These are phyloP conservation scores for Telmatochromis bifrenatus DNA, from an alignment of 2,113 vertebrate species.

Conservation along the genomic window DNA sequence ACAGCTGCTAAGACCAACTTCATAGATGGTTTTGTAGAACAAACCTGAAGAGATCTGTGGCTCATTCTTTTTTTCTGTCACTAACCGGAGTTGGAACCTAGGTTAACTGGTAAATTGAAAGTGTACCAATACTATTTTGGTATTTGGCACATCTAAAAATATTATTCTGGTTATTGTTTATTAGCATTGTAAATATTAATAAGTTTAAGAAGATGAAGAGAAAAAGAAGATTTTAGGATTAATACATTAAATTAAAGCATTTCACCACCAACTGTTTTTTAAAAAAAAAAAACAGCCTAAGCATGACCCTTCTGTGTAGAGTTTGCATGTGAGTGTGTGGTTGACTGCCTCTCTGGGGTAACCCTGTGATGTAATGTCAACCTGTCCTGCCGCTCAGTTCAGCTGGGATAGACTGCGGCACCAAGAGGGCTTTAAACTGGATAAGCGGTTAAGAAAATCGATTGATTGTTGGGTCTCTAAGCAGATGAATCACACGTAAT, in stretches of 20 bases:
- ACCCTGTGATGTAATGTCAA: background rate
- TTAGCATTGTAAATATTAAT: background rate
- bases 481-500: background rate
- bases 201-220: background rate
- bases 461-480: background rate
- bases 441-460: background rate
- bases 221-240: background rate
- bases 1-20: background rate
- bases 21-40: background rate
- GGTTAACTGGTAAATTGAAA: background rate
- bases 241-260: background rate
- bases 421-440: background rate
- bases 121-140: background rate
- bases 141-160: background rate
- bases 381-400: background rate
- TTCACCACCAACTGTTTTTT: background rate
- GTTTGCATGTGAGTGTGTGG: background rate
- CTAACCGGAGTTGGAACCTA: background rate
- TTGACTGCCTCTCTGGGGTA: background rate
- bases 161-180: background rate
- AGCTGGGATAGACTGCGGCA: background rate
- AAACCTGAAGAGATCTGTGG: background rate
- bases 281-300: background rate
- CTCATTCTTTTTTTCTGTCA: background rate
- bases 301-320: background rate